Percentiles rank a stretch among this genome's conserved stretches.
Conservation (phyloP, 1,140 invertebrate genomes). For the Meloidogyne floridensis region DNA sequence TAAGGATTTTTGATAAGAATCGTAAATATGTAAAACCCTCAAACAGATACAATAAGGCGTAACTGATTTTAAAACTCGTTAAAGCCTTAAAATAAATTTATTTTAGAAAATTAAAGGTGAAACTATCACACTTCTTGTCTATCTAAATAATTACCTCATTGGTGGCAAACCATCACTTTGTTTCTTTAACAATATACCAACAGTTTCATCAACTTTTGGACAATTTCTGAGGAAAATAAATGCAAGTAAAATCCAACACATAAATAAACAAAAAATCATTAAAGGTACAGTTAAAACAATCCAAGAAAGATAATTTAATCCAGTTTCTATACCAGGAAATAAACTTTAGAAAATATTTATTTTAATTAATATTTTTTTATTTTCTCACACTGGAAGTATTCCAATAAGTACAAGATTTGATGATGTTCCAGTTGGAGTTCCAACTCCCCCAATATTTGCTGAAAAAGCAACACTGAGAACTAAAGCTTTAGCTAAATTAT, state of each 20-base stretch:
- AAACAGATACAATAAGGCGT: no score
- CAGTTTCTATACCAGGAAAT: conserved; percentile 47
- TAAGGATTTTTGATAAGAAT: no score
- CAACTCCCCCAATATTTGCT: conserved; percentile 79
- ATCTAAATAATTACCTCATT: conserved; percentile 24
- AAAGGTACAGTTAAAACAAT: conserved; percentile 75
- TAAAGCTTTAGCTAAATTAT: conserved; percentile 46
- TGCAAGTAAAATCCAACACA: conserved; percentile 74
- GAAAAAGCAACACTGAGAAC: conserved; percentile 80
- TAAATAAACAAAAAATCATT: conserved; percentile 74
- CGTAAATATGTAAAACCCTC: no score
- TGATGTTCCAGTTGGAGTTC: conserved; percentile 82
- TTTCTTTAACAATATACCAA: conserved; percentile 10
- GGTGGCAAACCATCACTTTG: conserved; percentile 4
- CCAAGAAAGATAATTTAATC: conserved; percentile 77
- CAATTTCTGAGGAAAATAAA: conserved; percentile 35
- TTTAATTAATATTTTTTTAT: neutral
- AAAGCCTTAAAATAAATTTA: no score
- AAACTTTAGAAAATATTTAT: conserved; percentile 37
- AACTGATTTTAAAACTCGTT: no score
- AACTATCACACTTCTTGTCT: no score
- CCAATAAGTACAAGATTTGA: conserved; percentile 84
- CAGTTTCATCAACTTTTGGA: neutral
- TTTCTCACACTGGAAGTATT: conserved; percentile 37
- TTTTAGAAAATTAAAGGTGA: no score